These are phyloP conservation scores for Potamilus streckersoni DNA, from an alignment of 1,140 invertebrate genomes.

Conservation along the genomic window DNA sequence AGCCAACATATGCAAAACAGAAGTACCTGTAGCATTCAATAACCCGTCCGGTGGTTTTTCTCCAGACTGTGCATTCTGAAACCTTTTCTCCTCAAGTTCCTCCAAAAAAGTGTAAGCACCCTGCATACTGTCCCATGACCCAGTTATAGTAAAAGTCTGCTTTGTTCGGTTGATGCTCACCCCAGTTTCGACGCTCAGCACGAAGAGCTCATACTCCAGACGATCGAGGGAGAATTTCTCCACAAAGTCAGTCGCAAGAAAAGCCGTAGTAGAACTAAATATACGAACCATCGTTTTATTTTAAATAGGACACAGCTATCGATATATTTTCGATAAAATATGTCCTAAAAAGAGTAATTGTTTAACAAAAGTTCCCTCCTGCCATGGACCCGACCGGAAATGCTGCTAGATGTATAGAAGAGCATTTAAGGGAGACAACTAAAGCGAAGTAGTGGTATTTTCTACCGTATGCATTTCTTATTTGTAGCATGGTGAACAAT, in stretches of 20 bases:
- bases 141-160: conserved; percentile 10
- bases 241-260: conserved; percentile 15
- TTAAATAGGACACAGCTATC: too few relatives aligned
- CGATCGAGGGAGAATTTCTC: conserved; percentile 14
- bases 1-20: too few relatives aligned
- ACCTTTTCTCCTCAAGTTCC: conserved; percentile 10
- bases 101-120: conserved; percentile 12
- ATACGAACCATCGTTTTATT: too few relatives aligned
- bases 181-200: conserved; percentile 14
- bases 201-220: conserved; percentile 13
- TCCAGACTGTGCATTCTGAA: not conserved
- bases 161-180: conserved; percentile 14
- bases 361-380: too few relatives aligned
- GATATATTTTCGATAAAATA: too few relatives aligned
- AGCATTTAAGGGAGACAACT: too few relatives aligned
- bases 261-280: conserved; percentile 4
- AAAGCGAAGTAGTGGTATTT: too few relatives aligned
- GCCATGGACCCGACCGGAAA: too few relatives aligned
- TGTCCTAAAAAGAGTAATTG: too few relatives aligned
- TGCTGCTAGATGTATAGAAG: too few relatives aligned
- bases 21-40: not conserved
- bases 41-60: not conserved
- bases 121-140: conserved; percentile 16
- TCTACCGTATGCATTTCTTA: too few relatives aligned
- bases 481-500: too few relatives aligned